Evolutionary conservation across 1,140 invertebrate genomes (phyloP), one percentile per base, ranked within the genome.

Genomic region (Pseudobourletiella spinata): DNA sequence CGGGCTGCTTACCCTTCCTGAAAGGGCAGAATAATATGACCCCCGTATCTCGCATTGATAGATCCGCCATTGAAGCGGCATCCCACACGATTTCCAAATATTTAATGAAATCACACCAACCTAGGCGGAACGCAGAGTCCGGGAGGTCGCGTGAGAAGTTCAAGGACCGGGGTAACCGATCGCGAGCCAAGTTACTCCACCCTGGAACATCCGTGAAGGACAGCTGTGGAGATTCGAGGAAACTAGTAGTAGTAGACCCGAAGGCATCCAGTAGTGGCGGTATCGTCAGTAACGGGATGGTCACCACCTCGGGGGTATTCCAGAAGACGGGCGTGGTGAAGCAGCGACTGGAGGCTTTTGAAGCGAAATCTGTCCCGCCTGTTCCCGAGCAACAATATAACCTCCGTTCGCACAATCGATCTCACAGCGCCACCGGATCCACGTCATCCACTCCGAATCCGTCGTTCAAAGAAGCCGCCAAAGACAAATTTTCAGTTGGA

Each of bases 251-350:
- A n/a, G n/a, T n/a, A n/a, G n/a, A n/a, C n/a, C n/a, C n/a, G n/a
- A n/a, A n/a, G n/a, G 57, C 43, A 58, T n/a, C n/a, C n/a, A n/a
- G n/a, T n/a, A n/a, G n/a, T n/a, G n/a, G n/a, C n/a, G n/a, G n/a
- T n/a, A n/a, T n/a, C 16, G 46, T 46, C 35, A 43, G 28, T 25
- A 50, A 51, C 46, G n/a, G n/a, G n/a, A n/a, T n/a, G n/a, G n/a
- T n/a, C n/a, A 32, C 32, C 11, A 50, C 57, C 24, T 43, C 57
- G 18, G 28, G 39, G 15, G 50, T 54, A 14, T 54, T 42, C 28
- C 63, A 60, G 26, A 32, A 58, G n/a, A 62, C 64, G 1, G 64
- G 65, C 0, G 65, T 67, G 8, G 65, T 67, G 15, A 67, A 67
- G 43, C 61, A 63, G 22, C 43, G 65, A 32, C 24, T 67, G 59